Evolutionary conservation across 2,113 vertebrate genomes (phyloP).

Genomic region (Sardina pilchardus): DNA sequence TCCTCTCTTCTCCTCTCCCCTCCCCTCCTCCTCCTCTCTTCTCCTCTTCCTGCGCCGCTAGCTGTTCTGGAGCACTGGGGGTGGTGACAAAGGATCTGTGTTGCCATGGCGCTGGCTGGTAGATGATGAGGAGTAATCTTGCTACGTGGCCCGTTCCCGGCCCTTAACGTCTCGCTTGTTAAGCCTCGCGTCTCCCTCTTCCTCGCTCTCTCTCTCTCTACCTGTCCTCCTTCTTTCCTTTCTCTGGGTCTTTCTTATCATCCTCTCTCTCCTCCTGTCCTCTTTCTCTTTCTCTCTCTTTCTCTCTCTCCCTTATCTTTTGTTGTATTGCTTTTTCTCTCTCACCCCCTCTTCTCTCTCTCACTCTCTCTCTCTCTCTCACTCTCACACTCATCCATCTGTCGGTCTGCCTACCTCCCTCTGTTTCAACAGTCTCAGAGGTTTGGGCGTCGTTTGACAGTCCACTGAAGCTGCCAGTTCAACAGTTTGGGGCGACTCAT

Average conservation of each 20-base stretch:
- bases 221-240: neutral
- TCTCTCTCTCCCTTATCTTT: neutral
- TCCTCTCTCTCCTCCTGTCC: neutral
- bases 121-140: conserved; percentile 14
- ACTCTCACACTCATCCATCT: neutral
- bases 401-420: neutral
- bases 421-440: neutral
- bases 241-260: neutral
- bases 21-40: neutral
- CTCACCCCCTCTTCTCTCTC: neutral
- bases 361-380: conserved; percentile 1
- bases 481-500: conserved; percentile 40
- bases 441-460: conserved; percentile 4
- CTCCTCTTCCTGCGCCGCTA: neutral
- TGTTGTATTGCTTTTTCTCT: neutral
- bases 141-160: neutral
- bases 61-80: neutral
- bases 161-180: conserved; percentile 5
- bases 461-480: neutral
- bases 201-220: neutral
- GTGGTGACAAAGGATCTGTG: neutral
- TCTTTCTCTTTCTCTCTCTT: neutral
- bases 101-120: conserved; percentile 29
- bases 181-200: neutral
- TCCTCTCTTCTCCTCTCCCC: neutral